Base-by-base conservation (phyloP, 2,888 invertebrate species). In the Acrocera orbiculus region DNA sequence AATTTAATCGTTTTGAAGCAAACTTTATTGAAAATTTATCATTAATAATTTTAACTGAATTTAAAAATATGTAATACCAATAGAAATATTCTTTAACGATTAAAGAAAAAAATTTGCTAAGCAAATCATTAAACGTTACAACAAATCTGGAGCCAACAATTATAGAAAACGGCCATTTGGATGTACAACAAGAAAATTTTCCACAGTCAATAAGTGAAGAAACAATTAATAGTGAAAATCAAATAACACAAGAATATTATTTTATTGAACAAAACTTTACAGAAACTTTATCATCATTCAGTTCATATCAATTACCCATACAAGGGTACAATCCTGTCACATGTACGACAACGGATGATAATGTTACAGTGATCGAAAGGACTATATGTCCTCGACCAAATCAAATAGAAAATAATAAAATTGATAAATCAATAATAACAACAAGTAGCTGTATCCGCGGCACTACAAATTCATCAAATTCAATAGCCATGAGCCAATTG, bases 401-500 rank as follows among this genome's bases (percentile, higher is more conserved):
- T 8, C n/a, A n/a, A n/a, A n/a, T n/a, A n/a, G n/a, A n/a, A n/a
- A n/a, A n/a, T n/a, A n/a, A n/a, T n/a, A n/a, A n/a, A n/a, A n/a
- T n/a, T n/a, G n/a, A n/a, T n/a, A n/a, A n/a, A n/a, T 16, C 4
- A 11, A 22, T 16, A 23, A 31, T 7, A 11, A 31, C 27, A 29
- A 10, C 11, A 34, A 22, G 4, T n/a, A 22, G 4, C 22, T 4
- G 7, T 9, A 22, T 8, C 22, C 8, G 8, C n/a, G n/a, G n/a
- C n/a, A 35, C 26, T 33, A 20, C 27, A 11, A 36, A 33, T 32
- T 28, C 34, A 22, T 14, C 24, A 17, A 40, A 29, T 24, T 40
- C 37, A 6, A 22, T 40, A 35, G 65, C 66, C 52, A 78, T 80
- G 76, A 87, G 83, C 66, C 89, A 89, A 60, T 74, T 90, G 53